These are phyloP conservation scores for Rugalucina vietnamica DNA, from an alignment of 2,888 invertebrate genomes.

Conservation along the genomic window DNA sequence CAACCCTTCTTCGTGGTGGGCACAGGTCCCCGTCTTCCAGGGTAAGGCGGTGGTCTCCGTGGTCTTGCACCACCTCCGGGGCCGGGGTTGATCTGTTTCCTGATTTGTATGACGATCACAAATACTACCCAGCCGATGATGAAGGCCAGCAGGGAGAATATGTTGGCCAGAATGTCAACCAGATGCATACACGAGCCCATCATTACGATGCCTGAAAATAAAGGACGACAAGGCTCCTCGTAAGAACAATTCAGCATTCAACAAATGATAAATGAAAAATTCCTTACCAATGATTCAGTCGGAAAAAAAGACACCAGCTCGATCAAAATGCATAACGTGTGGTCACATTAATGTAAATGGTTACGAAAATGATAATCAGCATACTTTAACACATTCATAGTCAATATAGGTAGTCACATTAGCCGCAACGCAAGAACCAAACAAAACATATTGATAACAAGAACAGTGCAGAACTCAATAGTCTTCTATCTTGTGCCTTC, in stretches of 20 bases:
- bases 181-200: slow-evolving; percentile 39
- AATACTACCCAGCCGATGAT: slow-evolving; percentile 58
- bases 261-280: too few relatives aligned
- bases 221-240: not conserved
- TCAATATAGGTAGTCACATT: too few relatives aligned
- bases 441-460: too few relatives aligned
- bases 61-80: slow-evolving; percentile 26
- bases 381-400: too few relatives aligned
- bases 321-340: too few relatives aligned
- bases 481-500: too few relatives aligned
- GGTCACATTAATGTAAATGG: too few relatives aligned
- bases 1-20: slow-evolving; percentile 15
- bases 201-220: slow-evolving; percentile 39
- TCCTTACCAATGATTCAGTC: too few relatives aligned
- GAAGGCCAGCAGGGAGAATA: slow-evolving; percentile 43
- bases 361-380: too few relatives aligned
- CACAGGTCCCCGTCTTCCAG: slow-evolving; percentile 27
- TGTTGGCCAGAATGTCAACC: slow-evolving; percentile 44
- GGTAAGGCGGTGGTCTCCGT: not conserved
- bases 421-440: too few relatives aligned
- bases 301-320: too few relatives aligned
- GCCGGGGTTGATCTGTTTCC: slow-evolving; percentile 18
- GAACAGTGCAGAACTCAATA: too few relatives aligned
- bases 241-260: not conserved
- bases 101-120: slow-evolving; percentile 49